Evolutionary conservation across 2,113 vertebrate species (phyloP), one percentile per base, ranked within the genome.

Genomic region (Thomomys bottae): DNA sequence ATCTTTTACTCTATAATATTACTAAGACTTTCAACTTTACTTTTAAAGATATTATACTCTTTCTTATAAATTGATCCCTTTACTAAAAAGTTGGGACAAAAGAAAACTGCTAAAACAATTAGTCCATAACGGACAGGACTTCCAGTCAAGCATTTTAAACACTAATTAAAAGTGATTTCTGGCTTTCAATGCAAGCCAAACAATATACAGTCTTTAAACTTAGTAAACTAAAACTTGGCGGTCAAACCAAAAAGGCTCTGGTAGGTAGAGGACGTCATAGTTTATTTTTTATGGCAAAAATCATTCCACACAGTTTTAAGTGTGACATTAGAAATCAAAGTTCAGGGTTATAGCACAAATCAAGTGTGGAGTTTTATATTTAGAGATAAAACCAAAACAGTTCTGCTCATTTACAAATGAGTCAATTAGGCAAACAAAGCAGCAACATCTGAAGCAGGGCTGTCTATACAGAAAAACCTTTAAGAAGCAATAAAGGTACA

Each of bases 231-330:
- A 94, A 92, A 92, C 42, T 90, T 87, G 72, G 70, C 14, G 21
- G 79, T 95, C 77, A 96, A 96, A 95, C 92, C 95, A 94, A 96
- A 95, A 94, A 95, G 82, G 92, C 68, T 93, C 96, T 96, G 95
- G 63, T 92, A 93, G 84, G 80, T 87, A 98, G 94, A 97, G 94
- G 96, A 90, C 84, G 97, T 94, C 96, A 91, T 96, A 88, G 97
- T 96, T 98, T 95, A 96, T 94, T 97, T 96, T 92, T 61, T 96
- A 97, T 97, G 97, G 97, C 96, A 98, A 97, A 98, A 97, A 94
- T 97, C 97, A 98, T 98, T 98, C 97, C 94, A 97, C 97, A 98
- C 96, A 98, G 95, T 96, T 97, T 95, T 96, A 97, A 96, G 97
- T 96, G 97, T 97, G 97, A 98, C 97, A 98, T 94, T 91, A 97